These are phyloP conservation scores for Synergus japonicus DNA, from an alignment of 2,888 invertebrate species.

Conservation along the genomic window DNA sequence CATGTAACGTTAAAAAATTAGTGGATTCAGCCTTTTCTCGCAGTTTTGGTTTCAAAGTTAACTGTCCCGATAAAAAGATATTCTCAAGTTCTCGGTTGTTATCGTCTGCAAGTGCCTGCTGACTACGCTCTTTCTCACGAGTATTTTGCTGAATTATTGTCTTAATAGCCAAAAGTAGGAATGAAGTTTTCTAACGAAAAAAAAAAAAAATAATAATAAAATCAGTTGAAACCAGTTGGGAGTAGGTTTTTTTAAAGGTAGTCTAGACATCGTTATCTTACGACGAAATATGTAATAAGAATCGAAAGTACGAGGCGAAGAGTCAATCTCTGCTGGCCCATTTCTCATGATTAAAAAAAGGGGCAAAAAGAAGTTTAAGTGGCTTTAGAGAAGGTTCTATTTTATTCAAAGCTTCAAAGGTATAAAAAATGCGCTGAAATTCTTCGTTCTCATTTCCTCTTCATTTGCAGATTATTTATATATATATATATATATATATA, in stretches of 20 bases:
- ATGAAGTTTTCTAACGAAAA: neutral
- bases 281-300: neutral
- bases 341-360: neutral
- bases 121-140: neutral
- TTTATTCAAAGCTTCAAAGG: neutral
- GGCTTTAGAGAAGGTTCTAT: neutral
- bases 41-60: neutral
- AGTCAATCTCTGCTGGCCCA: neutral
- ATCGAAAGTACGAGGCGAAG: neutral
- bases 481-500: neutral
- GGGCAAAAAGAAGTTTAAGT: neutral
- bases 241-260: neutral
- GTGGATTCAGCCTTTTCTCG: neutral
- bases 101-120: slow-evolving; percentile 18
- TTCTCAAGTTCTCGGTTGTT: slow-evolving; percentile 16
- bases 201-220: neutral
- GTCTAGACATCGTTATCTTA: neutral
- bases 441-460: neutral
- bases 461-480: slow-evolving; percentile 21
- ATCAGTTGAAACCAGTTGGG: neutral
- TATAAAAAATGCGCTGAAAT: neutral
- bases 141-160: neutral
- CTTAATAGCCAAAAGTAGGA: neutral
- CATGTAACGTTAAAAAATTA: no score
- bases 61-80: no score